phyloP scores from a whole-genome alignment of 2,888 invertebrate genomes.

The Philonicus albiceps region DNA sequence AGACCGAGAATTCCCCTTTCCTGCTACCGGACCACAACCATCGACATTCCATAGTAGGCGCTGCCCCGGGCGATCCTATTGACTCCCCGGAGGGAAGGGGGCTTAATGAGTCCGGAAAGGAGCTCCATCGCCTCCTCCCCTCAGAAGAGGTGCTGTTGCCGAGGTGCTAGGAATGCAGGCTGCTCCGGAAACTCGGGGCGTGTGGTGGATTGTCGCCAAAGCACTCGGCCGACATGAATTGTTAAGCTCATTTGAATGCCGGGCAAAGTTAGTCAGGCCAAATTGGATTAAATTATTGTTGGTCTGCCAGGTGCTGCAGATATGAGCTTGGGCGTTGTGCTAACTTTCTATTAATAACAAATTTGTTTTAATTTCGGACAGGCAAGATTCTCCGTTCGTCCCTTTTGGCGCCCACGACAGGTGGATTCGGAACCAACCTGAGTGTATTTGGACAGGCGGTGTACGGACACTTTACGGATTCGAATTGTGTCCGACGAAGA shows the following conservation, averaged over 20 bases:
- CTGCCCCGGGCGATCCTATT: not conserved
- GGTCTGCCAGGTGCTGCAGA: not conserved
- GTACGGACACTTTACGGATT: not conserved
- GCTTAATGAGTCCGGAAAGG: not conserved
- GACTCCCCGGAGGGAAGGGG: not conserved
- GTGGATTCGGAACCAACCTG: not conserved
- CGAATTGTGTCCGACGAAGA: not conserved
- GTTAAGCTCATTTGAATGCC: constrained; percentile 20
- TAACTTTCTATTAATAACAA: constrained; percentile 29
- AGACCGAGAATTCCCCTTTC: not conserved
- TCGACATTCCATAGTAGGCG: not conserved
- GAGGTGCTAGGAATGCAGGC: not conserved
- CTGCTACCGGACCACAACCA: not conserved
- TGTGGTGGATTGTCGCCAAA: not conserved
- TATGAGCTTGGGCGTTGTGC: not conserved
- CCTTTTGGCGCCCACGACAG: not conserved
- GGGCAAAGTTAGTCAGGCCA: not conserved
- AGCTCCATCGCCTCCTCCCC: not conserved
- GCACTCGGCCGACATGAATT: not conserved
- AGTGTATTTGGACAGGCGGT: not conserved
- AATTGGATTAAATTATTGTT: constrained; percentile 25
- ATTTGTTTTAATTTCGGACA: constrained; percentile 3
- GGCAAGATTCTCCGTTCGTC: not conserved
- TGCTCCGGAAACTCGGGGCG: not conserved
- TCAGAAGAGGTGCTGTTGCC: not conserved